These are phyloP conservation scores for Lepeophtheirus salmonis DNA, from an alignment of 1,140 invertebrate genomes.

Conservation along the genomic window DNA sequence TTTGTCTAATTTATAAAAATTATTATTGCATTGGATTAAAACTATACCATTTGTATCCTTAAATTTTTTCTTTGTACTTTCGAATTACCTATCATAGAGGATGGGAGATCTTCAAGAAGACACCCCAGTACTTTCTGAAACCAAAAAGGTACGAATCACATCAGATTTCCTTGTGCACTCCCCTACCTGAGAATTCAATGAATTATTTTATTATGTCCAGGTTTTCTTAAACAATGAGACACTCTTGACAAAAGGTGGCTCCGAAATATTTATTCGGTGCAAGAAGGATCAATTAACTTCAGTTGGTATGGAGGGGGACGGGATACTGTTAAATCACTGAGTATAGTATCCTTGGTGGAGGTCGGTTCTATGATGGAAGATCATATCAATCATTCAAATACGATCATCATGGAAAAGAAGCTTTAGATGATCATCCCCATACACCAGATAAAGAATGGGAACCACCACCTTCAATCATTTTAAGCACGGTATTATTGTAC, in stretches of 20 bases:
- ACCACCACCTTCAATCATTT: slow-evolving; percentile 75
- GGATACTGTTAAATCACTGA: slow-evolving; percentile 82
- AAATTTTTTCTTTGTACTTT: neutral
- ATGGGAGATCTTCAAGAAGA: neutral
- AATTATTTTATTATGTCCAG: slow-evolving; percentile 97
- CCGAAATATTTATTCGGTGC: slow-evolving; percentile 81
- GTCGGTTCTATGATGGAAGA: slow-evolving; percentile 81
- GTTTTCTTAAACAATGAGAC: slow-evolving; percentile 86
- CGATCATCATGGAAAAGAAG: slow-evolving; percentile 89
- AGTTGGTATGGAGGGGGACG: slow-evolving; percentile 68
- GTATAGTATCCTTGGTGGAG: slow-evolving; percentile 77
- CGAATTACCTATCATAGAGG: neutral
- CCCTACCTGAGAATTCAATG: slow-evolving; percentile 97
- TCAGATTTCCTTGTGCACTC: slow-evolving; percentile 95
- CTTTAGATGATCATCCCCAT: slow-evolving; percentile 55
- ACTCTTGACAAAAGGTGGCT: slow-evolving; percentile 81
- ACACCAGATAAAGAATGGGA: slow-evolving; percentile 57
- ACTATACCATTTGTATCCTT: neutral
- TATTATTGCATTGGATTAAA: neutral
- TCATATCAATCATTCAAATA: slow-evolving; percentile 87
- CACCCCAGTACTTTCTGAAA: neutral
- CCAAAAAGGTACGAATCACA: slow-evolving; percentile 62
- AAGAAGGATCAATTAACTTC: slow-evolving; percentile 98
- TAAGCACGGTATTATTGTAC: slow-evolving; percentile 64
- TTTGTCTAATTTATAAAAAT: no score